These are phyloP conservation scores for Diaperis boleti DNA, from an alignment of 2,888 invertebrate genomes.

Conservation along the genomic window DNA sequence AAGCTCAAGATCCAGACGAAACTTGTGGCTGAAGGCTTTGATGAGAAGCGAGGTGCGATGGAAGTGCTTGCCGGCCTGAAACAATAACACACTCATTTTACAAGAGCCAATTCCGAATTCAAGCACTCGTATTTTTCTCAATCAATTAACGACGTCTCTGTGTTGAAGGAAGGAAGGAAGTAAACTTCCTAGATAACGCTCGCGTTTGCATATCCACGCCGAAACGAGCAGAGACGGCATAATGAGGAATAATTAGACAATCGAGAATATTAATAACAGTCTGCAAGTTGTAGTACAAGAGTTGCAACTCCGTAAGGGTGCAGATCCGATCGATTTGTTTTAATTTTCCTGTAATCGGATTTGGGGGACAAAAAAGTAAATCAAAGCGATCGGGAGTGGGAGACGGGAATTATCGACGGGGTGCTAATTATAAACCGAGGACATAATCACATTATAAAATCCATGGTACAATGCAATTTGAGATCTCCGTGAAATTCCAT, in stretches of 20 bases:
- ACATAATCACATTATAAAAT: too few species aligned
- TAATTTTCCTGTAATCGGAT: constrained; percentile 17
- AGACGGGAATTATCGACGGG: constrained; percentile 1
- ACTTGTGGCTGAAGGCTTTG: constrained; percentile 97
- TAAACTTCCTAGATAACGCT: constrained; percentile 28
- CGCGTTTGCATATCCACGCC: constrained; percentile 35
- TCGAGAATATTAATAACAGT: constrained; percentile 40
- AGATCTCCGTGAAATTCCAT: too few species aligned
- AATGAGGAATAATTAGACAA: constrained; percentile 39
- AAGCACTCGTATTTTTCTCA: constrained; percentile 1
- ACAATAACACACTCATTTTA: constrained; percentile 63
- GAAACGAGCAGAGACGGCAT: constrained; percentile 29
- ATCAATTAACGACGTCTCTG: constrained; percentile 10
- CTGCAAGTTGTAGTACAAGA: constrained; percentile 31
- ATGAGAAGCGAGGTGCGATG: constrained; percentile 95
- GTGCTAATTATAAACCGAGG: constrained; percentile 1
- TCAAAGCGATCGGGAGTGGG: constrained; percentile 8
- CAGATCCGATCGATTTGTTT: constrained; percentile 3
- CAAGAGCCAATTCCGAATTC: constrained; percentile 2
- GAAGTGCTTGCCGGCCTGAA: constrained; percentile 93
- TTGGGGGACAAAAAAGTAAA: constrained; percentile 7
- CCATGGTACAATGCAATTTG: too few species aligned
- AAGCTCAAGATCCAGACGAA: constrained; percentile 95
- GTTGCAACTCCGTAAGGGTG: too few species aligned
- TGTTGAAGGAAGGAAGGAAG: too few species aligned